A percentile compares a stretch with the other conserved stretches of the same genome.
phyloP scores from a whole-genome alignment of 1,140 invertebrate genomes.

The Magallana angulata region DNA sequence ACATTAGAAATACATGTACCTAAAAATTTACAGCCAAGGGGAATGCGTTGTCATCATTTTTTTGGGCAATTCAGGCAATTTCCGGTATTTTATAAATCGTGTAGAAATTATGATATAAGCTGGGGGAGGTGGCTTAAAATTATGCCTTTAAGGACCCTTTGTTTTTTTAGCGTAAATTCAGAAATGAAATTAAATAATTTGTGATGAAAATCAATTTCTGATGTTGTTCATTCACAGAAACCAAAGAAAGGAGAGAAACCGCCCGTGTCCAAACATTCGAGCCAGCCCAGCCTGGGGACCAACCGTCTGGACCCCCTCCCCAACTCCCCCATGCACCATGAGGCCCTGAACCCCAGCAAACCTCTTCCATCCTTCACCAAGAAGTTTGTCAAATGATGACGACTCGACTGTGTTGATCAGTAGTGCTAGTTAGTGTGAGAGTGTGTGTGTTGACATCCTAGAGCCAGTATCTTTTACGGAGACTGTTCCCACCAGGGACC shows the following conservation, averaged over 20 bases:
- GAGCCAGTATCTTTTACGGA: not conserved
- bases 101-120: no score
- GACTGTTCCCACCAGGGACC: no score
- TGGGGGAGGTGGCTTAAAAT: no score
- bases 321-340: slow-evolving; percentile 76
- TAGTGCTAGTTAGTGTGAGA: slow-evolving; percentile 14
- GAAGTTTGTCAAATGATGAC: slow-evolving; percentile 74
- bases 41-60: no score
- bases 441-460: not conserved
- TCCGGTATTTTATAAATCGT: no score
- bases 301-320: slow-evolving; percentile 75
- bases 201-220: not conserved
- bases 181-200: not conserved
- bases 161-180: not conserved
- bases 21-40: no score
- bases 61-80: no score
- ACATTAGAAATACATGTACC: no score
- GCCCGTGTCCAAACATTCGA: slow-evolving; percentile 55
- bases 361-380: slow-evolving; percentile 75
- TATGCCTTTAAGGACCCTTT: no score
- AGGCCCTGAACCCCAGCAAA: slow-evolving; percentile 74
- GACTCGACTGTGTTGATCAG: not conserved
- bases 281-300: slow-evolving; percentile 60
- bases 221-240: slow-evolving; percentile 58
- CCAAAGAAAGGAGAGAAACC: slow-evolving; percentile 71